These are phyloP conservation scores for Pemphredon lugubris DNA, from an alignment of 2,888 invertebrate species.

Conservation along the genomic window DNA sequence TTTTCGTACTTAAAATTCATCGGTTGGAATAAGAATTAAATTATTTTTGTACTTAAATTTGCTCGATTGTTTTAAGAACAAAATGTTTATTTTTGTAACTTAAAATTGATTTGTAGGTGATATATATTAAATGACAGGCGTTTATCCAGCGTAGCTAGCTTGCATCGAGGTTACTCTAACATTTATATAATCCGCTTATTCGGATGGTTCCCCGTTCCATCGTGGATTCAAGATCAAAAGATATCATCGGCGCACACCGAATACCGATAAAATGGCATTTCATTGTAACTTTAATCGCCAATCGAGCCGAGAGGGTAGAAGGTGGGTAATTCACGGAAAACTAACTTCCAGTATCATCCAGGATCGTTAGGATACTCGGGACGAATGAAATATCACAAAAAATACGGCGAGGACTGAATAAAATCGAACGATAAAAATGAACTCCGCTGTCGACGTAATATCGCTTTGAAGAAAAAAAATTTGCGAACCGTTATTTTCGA, in stretches of 20 bases:
- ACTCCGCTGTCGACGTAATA: no score
- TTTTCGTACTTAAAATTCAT: no score
- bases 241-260: constrained; percentile 11
- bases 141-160: not conserved
- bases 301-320: not conserved
- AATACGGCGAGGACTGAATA: not conserved
- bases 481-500: no score
- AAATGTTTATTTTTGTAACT: not conserved
- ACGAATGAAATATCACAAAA: not conserved
- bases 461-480: no score
- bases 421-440: not conserved
- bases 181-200: constrained; percentile 16
- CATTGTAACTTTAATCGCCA: constrained; percentile 5
- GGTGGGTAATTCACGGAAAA: constrained; percentile 10
- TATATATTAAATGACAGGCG: not conserved
- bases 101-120: not conserved
- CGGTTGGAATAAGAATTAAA: no score
- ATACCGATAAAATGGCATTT: constrained; percentile 17
- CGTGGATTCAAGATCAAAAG: constrained; percentile 5
- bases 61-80: no score
- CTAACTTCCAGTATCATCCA: not conserved
- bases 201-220: constrained; percentile 2
- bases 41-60: no score
- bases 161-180: constrained; percentile 5
- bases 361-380: not conserved